Evolutionary conservation across 2,113 vertebrate species (phyloP), one percentile per base, ranked within the genome.

Genomic region (Oceanites oceanicus): DNA sequence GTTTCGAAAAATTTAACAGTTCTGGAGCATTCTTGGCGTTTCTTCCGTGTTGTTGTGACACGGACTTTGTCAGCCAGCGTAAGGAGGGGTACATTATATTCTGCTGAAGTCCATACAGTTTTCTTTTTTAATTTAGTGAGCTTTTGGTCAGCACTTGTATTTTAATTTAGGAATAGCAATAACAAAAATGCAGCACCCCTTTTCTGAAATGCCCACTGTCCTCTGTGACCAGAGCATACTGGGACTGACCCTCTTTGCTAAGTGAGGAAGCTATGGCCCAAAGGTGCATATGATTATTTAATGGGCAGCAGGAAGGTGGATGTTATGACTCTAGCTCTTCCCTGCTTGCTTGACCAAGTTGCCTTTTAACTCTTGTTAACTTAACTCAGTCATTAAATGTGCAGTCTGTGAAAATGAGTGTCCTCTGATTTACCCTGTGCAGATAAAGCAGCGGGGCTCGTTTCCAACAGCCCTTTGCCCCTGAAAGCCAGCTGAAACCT

Each of bases 11-110:
- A 71, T 6, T 13, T 16, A 32, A 16, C 8, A 1, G 5, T 62
- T 56, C 42, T 88, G 73, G 59, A 75, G 5, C 13, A 13, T 66
- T 88, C 30, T 53, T 75, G 40, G 30, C 18, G 2, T 29, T 74
- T 65, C 38, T 71, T 42, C 50, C 0, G 0, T 42, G 61, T 25
- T 9, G 0, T 20, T 74, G 13, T n/a, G 67, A 38, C 26, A 45
- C 6, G 27, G 36, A 52, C 38, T 36, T 72, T 76, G 42, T n/a
- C 59, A 88, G 72, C 5, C 19, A 4, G 16, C 5, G 27, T 55
- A 6, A 78, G 17, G 61, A 78, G 30, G 6, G 32, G 19, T 52
- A 8, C 0, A 0, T 63, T 63, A 1, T 10, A 19, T 71, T 95
- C 91, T 71, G 36, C 27, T 56, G 29, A 81, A 86, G 52, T 77